phyloP scores from a whole-genome alignment of 2,888 invertebrate species.

The Spialia ferax region DNA sequence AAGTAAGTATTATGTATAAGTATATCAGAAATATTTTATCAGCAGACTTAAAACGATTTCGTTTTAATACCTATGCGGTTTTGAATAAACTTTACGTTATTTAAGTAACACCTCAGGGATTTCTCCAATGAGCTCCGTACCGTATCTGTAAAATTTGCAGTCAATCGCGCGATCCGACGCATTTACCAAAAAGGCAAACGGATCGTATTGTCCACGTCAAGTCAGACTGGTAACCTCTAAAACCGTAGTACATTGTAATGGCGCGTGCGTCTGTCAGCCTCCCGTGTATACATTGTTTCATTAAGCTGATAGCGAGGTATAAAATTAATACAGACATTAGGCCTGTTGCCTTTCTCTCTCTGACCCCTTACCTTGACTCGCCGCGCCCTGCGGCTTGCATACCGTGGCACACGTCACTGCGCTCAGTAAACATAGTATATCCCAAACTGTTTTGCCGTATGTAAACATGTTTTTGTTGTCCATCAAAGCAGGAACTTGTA shows the following conservation, averaged over 20 bases:
- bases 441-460: conserved; percentile 9
- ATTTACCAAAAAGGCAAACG: too few relatives aligned
- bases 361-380: conserved; percentile 84
- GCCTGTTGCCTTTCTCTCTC: conserved; percentile 69
- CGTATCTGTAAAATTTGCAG: too few relatives aligned
- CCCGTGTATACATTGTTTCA: conserved; percentile 41
- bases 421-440: conserved; percentile 42
- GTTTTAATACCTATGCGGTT: too few relatives aligned
- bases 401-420: conserved; percentile 70
- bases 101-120: too few relatives aligned
- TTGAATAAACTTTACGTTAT: too few relatives aligned
- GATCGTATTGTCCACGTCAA: not conserved
- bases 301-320: conserved; percentile 44
- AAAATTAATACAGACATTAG: conserved; percentile 69
- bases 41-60: too few relatives aligned
- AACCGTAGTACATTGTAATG: conserved; percentile 15
- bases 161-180: too few relatives aligned
- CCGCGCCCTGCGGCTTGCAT: conserved; percentile 77
- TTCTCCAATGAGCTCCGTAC: too few relatives aligned
- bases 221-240: conserved; percentile 17
- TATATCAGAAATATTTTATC: too few relatives aligned
- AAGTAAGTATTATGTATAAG: too few relatives aligned
- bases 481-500: too few relatives aligned
- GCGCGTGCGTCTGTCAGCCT: conserved; percentile 37
- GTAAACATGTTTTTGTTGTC: not conserved